phyloP scores from a whole-genome alignment of 23 tunicate species.

The Diplosoma virens region DNA sequence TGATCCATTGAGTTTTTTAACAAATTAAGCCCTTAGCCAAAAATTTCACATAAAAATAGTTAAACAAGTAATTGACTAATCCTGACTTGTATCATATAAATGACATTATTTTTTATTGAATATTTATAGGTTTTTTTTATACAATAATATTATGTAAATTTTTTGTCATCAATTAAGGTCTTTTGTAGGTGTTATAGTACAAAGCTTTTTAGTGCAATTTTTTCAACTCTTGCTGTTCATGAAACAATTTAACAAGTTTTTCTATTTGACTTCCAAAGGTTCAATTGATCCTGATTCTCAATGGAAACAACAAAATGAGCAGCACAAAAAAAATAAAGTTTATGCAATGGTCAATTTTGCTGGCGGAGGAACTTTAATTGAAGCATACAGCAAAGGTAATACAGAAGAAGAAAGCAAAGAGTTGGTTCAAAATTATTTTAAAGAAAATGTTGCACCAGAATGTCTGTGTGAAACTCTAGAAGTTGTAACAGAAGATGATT shows the following conservation, averaged over 20 bases:
- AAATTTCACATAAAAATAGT: too few species aligned
- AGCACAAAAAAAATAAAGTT: slow-evolving; percentile 42
- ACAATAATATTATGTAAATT: too few species aligned
- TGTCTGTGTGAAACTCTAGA: slow-evolving; percentile 30
- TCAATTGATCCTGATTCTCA: slow-evolving; percentile 52
- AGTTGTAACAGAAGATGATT: slow-evolving; percentile 40
- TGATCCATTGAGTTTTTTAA: too few species aligned
- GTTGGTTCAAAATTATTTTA: slow-evolving; percentile 36
- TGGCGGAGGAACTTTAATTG: slow-evolving; percentile 73
- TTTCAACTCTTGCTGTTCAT: too few species aligned
- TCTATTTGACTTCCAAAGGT: slow-evolving; percentile 60
- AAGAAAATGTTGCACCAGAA: slow-evolving; percentile 16
- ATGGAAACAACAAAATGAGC: slow-evolving; percentile 88
- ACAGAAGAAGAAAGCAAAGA: slow-evolving; percentile 38
- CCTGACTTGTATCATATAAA: too few species aligned
- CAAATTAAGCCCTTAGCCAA: too few species aligned
- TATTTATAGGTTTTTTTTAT: too few species aligned
- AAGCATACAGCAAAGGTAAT: slow-evolving; percentile 42
- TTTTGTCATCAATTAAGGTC: too few species aligned
- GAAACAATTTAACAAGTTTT: slow-evolving; percentile 67
- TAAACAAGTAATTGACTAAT: too few species aligned
- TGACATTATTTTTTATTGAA: too few species aligned
- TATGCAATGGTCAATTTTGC: slow-evolving; percentile 65
- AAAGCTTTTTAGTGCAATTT: too few species aligned
- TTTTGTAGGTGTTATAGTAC: too few species aligned